Conservation (phyloP, 2,797 vertebrate species). For the Gymnopithys bicolor region DNA sequence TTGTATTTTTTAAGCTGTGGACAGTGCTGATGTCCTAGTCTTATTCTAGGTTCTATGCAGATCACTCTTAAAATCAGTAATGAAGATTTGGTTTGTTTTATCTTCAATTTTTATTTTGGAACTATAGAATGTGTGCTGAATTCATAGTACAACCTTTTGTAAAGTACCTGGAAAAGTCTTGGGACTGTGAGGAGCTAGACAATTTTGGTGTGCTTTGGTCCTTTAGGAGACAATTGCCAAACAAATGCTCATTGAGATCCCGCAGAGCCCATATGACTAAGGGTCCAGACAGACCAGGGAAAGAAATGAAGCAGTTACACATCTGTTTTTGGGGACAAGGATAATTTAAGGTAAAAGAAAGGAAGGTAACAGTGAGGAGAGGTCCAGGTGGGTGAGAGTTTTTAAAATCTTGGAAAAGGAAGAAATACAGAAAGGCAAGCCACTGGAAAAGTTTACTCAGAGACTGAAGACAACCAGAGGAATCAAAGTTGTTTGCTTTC, state of each 20-base stretch:
- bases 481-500: background rate
- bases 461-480: background rate
- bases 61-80: background rate
- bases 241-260: background rate
- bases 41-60: background rate
- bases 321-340: background rate
- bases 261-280: rapidly evolving
- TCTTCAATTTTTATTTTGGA: background rate
- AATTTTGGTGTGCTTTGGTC: background rate
- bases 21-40: background rate
- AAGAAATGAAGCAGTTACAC: background rate
- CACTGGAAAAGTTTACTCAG: background rate
- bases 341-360: background rate
- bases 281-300: background rate
- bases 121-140: background rate
- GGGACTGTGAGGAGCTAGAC: background rate
- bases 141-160: background rate
- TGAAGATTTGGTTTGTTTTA: background rate
- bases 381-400: background rate
- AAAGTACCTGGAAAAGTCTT: background rate
- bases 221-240: background rate
- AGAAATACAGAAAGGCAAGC: background rate
- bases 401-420: background rate
- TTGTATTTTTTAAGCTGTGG: background rate
- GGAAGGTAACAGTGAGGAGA: background rate